phyloP scores from a whole-genome alignment of 1,140 invertebrate species.

The Apis florea region DNA sequence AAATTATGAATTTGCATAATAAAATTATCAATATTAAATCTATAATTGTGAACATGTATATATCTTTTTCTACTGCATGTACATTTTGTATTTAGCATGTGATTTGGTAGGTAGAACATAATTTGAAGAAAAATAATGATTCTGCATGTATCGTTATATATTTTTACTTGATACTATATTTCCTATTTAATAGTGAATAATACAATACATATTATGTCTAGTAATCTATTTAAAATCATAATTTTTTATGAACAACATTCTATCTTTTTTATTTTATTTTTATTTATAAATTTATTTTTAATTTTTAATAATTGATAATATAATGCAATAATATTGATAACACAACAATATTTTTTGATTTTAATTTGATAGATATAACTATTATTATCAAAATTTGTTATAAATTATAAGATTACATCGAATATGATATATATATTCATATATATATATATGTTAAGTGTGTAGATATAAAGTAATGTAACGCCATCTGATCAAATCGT shows the following conservation, averaged over 20 bases:
- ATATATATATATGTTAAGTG: not conserved
- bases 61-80: slow-evolving; percentile 22
- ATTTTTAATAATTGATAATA: no score
- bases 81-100: not conserved
- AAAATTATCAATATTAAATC: slow-evolving; percentile 58
- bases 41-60: slow-evolving; percentile 9
- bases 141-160: not conserved
- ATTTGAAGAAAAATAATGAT: not conserved
- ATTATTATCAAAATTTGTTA: no score
- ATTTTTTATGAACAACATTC: not conserved
- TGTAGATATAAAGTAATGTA: not conserved
- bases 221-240: not conserved
- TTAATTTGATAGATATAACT: no score
- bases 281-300: not conserved
- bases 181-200: not conserved
- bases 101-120: not conserved
- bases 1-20: slow-evolving; percentile 66
- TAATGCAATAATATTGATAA: no score
- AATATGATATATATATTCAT: not conserved
- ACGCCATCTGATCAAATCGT: slow-evolving; percentile 43
- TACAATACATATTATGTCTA: not conserved
- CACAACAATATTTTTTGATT: no score
- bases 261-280: not conserved
- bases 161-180: not conserved
- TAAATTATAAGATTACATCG: no score